Percentiles rank a stretch among this genome's conserved stretches.
These are phyloP conservation scores for Lasioglossum oenotherae DNA, from an alignment of 2,888 invertebrate genomes.

Conservation along the genomic window DNA sequence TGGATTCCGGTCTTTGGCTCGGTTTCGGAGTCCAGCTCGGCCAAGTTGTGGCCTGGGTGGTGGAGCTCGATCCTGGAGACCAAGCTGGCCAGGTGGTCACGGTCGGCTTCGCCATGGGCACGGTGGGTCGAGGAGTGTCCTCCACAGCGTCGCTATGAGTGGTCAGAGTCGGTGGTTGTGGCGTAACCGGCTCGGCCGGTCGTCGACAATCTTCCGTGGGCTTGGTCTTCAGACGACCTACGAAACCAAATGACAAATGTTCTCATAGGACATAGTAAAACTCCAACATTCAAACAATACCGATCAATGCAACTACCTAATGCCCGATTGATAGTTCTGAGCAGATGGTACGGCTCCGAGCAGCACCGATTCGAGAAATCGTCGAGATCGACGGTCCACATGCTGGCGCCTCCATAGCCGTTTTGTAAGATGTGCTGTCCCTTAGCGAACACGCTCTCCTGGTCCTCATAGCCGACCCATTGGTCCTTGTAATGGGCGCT, in stretches of 20 bases:
- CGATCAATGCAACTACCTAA: conserved; percentile 85
- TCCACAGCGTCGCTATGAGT: conserved; percentile 88
- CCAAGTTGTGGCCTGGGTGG: conserved; percentile 35
- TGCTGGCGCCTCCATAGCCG: conserved; percentile 92
- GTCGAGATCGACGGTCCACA: conserved; percentile 95
- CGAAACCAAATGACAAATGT: not conserved
- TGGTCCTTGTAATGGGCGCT: conserved; percentile 92
- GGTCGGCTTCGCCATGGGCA: conserved; percentile 70
- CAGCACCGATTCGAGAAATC: conserved; percentile 95
- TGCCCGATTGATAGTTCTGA: conserved; percentile 91
- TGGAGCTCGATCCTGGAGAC: conserved; percentile 33
- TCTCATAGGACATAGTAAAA: not conserved
- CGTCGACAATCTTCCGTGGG: conserved; percentile 88
- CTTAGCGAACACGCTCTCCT: conserved; percentile 90
- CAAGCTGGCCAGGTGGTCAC: conserved; percentile 75
- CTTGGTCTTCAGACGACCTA: conserved; percentile 82
- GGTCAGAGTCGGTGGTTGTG: conserved; percentile 90
- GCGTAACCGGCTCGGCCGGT: conserved; percentile 90
- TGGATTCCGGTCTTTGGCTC: conserved; percentile 16
- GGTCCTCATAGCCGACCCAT: conserved; percentile 96
- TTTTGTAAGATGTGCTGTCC: conserved; percentile 90
- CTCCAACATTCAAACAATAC: not conserved
- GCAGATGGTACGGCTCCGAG: conserved; percentile 90
- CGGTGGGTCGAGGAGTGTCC: conserved; percentile 72
- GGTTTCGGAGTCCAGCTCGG: conserved; percentile 51